phyloP scores from a whole-genome alignment of 2,888 invertebrate species.

The Hemithea aestivaria region DNA sequence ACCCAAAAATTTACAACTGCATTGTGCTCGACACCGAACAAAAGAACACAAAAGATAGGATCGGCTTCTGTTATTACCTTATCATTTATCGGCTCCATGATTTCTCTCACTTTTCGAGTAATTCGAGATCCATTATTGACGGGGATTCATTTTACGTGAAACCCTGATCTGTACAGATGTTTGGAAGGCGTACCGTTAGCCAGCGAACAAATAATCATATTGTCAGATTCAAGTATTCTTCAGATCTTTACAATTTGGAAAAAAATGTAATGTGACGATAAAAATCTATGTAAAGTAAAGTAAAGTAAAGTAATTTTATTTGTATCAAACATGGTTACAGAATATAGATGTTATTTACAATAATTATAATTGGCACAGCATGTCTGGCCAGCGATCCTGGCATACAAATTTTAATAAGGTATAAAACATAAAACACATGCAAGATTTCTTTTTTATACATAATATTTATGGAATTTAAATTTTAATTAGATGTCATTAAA shows the following conservation, averaged over 20 bases:
- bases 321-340: too few species aligned
- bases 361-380: too few species aligned
- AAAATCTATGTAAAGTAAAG: conserved; percentile 34
- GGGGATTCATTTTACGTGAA: conserved; percentile 46
- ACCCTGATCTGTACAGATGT: conserved; percentile 60
- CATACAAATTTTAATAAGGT: too few species aligned
- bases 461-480: too few species aligned
- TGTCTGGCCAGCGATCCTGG: too few species aligned
- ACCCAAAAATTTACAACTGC: conserved; percentile 78
- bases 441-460: too few species aligned
- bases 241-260: conserved; percentile 20
- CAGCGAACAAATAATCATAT: conserved; percentile 49
- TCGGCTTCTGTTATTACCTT: conserved; percentile 76
- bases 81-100: conserved; percentile 65
- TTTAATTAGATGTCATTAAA: too few species aligned
- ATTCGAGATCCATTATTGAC: conserved; percentile 65
- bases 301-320: too few species aligned
- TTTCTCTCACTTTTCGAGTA: conserved; percentile 72
- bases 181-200: conserved; percentile 69
- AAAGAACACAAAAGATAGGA: conserved; percentile 71
- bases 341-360: too few species aligned
- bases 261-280: conserved; percentile 23
- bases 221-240: conserved; percentile 33
- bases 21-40: conserved; percentile 62
- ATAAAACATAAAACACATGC: too few species aligned